phyloP scores from a whole-genome alignment of 1,140 invertebrate species.

The Scaptomyza graminum region DNA sequence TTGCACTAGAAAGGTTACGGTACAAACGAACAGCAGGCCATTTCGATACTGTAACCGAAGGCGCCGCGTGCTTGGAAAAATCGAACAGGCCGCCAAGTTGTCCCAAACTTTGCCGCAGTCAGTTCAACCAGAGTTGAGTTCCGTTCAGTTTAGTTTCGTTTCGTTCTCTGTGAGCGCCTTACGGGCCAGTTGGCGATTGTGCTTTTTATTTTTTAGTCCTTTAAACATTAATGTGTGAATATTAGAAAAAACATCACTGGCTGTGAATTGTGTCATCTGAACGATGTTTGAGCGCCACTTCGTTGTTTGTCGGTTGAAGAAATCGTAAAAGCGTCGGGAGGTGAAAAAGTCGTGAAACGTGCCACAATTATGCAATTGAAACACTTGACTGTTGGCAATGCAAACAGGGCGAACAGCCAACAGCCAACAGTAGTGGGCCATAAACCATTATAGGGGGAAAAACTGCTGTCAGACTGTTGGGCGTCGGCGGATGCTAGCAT shows the following conservation, averaged over 20 bases:
- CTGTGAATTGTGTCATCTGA: background rate
- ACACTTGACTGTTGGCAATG: too few relatives aligned
- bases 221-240: conserved; percentile 58
- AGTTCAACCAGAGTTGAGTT: conserved; percentile 54
- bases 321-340: conserved; percentile 11
- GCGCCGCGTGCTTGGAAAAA: conserved; percentile 65
- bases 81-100: conserved; percentile 68
- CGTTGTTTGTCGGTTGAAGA: conserved; percentile 6
- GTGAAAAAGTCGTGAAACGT: conserved; percentile 10
- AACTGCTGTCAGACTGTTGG: conserved; percentile 26
- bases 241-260: conserved; percentile 17
- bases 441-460: conserved; percentile 4
- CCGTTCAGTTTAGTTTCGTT: conserved; percentile 30
- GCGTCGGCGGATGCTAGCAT: conserved; percentile 6
- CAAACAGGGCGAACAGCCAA: background rate
- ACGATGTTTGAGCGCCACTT: background rate
- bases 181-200: conserved; percentile 8
- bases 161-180: background rate
- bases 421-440: background rate
- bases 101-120: conserved; percentile 51
- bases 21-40: background rate
- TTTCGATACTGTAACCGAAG: conserved; percentile 28
- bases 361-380: conserved; percentile 19
- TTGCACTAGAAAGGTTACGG: conserved; percentile 11
- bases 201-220: conserved; percentile 11